Evolutionary conservation across 2,113 vertebrate species (phyloP), one percentile per base, ranked within the genome.

Genomic region (Mobula birostris): DNA sequence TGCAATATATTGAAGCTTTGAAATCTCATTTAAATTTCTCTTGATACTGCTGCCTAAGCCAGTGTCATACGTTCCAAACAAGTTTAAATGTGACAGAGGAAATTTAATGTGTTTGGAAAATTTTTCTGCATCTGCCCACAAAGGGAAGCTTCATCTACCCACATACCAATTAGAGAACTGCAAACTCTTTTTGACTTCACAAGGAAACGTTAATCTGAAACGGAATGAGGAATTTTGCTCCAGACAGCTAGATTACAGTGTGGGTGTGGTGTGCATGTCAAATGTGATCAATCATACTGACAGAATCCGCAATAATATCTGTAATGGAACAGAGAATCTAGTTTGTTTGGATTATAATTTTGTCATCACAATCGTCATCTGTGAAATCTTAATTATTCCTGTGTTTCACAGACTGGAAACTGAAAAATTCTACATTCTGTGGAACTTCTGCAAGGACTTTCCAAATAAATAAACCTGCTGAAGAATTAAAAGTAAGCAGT

Each of bases 321-420:
- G 21, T 2, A 85, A 85, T 24, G 82, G 24, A 61, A 61, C 83
- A 29, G 11, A n/a, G 56, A 61, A 61, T 61, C 24, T 27, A 61
- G 56, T 61, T 61, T 61, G 56, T 61, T 87, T 61, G 58, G 24
- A 58, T 87, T 87, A 61, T 61, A 87, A 61, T n/a, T 87, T 83
- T 83, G 83, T 87, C 83, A 87, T 87, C 83, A 87, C 83, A 87
- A 87, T 58, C n/a, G 56, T 58, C 48, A 61, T 61, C 56, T 87
- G 24, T 61, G 83, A 87, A 87, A 87, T 27, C 56, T 87, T 87
- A 87, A 87, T 87, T 87, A 61, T 61, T 87, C 83, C 83, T n/a
- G 56, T 19, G 56, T 48, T 29, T 29, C 24, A 29, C 83, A 61
- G 56, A 29, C 58, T 58, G 83, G 27, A 87, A 27, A 61, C 56